phyloP scores from a whole-genome alignment of 2,888 invertebrate genomes.

The Tanypteryx hageni region DNA sequence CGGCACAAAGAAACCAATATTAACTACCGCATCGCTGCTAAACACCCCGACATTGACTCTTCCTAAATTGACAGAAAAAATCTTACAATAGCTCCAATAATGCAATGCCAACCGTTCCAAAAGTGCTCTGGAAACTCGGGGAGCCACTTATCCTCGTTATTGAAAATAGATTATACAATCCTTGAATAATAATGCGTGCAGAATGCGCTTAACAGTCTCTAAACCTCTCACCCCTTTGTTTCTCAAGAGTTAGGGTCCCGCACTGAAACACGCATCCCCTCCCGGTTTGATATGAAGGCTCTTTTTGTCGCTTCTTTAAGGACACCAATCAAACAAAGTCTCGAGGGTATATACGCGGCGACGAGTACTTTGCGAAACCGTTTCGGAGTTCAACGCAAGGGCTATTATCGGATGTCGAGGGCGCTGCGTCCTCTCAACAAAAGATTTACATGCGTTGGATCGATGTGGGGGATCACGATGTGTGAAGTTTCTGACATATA shows the following conservation, averaged over 20 bases:
- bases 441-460: not conserved
- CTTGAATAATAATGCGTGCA: not conserved
- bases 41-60: too few relatives aligned
- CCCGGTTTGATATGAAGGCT: not conserved
- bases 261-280: not conserved
- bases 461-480: not conserved
- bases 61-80: too few relatives aligned
- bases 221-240: not conserved
- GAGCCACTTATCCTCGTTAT: too few relatives aligned
- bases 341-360: not conserved
- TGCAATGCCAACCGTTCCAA: too few relatives aligned
- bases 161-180: not conserved
- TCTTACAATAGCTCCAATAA: too few relatives aligned
- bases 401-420: not conserved
- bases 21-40: too few relatives aligned
- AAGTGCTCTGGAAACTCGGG: too few relatives aligned
- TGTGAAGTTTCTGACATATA: not conserved
- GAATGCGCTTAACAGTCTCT: not conserved
- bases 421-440: not conserved
- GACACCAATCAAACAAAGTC: conserved; percentile 20
- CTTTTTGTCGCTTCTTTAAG: not conserved
- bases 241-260: not conserved
- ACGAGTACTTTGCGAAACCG: not conserved
- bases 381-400: not conserved
- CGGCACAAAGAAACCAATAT: too few relatives aligned